phyloP scores from a whole-genome alignment of 2,888 invertebrate species.

The Bellardia bayeri region DNA sequence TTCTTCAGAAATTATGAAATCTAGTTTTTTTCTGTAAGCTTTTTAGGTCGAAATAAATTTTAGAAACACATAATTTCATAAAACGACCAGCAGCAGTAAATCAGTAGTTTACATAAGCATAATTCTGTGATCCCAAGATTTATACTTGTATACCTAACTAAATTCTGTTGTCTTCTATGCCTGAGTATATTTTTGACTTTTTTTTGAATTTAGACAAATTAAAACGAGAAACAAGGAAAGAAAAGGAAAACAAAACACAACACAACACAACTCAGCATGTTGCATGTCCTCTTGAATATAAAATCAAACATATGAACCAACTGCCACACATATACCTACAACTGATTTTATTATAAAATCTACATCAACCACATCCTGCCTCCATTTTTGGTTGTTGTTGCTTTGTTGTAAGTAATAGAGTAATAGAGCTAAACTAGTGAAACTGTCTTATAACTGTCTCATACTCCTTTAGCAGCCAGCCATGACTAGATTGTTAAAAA shows the following conservation, averaged over 20 bases:
- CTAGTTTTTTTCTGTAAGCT: background rate
- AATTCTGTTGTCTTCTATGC: background rate
- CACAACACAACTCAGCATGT: constrained; percentile 58
- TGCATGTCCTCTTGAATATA: constrained; percentile 34
- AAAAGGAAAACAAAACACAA: background rate
- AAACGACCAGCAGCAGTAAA: background rate
- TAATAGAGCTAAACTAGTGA: constrained; percentile 29
- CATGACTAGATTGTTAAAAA: constrained; percentile 44
- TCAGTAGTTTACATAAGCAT: background rate
- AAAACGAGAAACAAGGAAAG: background rate
- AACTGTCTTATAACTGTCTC: constrained; percentile 31
- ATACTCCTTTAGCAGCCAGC: background rate
- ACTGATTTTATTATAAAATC: constrained; percentile 38
- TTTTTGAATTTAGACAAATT: constrained; percentile 24
- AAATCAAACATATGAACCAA: constrained; percentile 20
- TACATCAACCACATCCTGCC: constrained; percentile 34
- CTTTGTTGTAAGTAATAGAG: background rate
- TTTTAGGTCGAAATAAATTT: background rate
- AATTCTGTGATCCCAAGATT: constrained; percentile 24
- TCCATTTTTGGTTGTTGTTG: background rate
- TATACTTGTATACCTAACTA: background rate
- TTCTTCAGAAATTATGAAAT: no score
- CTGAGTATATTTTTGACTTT: background rate
- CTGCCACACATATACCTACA: background rate
- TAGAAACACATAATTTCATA: background rate